Evolutionary conservation across 92 coral and sea anemone genomes (phyloP).

Genomic region (Porites cylindrica): DNA sequence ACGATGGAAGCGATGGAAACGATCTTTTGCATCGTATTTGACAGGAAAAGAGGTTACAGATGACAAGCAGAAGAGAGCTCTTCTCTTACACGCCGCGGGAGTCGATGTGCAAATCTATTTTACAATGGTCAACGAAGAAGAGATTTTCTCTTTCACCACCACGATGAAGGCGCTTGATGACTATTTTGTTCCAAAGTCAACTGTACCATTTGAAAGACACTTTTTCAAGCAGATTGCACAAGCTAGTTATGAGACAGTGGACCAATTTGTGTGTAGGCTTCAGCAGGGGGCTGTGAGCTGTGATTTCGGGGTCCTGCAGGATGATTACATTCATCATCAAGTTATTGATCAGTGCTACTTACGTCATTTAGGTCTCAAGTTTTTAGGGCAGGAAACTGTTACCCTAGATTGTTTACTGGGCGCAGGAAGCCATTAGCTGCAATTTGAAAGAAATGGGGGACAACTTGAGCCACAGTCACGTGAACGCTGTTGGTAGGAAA

Average conservation of each 20-base stretch:
- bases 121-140: constrained; percentile 31
- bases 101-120: constrained; percentile 33
- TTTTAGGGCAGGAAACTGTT: constrained; percentile 10
- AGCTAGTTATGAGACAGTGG: constrained; percentile 16
- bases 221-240: constrained; percentile 23
- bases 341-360: constrained; percentile 39
- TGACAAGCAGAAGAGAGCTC: constrained; percentile 29
- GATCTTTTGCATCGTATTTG: constrained; percentile 14
- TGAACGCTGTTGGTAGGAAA: constrained; percentile 20
- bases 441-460: constrained; percentile 16
- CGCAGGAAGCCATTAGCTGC: constrained; percentile 18
- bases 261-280: constrained; percentile 37
- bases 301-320: background rate
- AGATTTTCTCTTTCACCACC: background rate
- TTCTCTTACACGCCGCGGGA: constrained; percentile 21
- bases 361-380: constrained; percentile 20
- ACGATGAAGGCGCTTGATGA: constrained; percentile 22
- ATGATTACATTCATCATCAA: constrained; percentile 18
- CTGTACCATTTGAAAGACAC: constrained; percentile 36
- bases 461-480: background rate
- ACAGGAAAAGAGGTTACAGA: constrained; percentile 27
- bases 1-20: constrained; percentile 30
- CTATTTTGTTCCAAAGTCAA: constrained; percentile 29
- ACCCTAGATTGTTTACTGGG: constrained; percentile 8
- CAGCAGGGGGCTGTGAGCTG: constrained; percentile 35